phyloP scores from a whole-genome alignment of 2,113 vertebrate species.

The Melanotaenia duboulayi region DNA sequence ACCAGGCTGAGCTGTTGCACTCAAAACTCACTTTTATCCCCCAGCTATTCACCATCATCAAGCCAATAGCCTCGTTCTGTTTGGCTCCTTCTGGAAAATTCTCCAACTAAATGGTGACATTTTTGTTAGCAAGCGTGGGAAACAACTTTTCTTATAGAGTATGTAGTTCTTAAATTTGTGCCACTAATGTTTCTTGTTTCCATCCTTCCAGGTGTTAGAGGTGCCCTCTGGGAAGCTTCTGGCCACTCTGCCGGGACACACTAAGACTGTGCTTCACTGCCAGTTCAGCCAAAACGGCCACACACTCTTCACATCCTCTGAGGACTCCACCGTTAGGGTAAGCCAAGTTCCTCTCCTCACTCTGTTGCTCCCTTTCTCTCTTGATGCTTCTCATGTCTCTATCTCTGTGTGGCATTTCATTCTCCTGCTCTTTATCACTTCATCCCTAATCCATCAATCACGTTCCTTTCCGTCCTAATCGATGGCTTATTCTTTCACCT shows the following conservation, averaged over 20 bases:
- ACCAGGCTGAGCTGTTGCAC: too few species aligned
- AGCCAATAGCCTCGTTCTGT: too few species aligned
- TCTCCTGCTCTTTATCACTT: conserved; percentile 25
- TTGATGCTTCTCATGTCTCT: neutral
- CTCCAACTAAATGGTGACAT: too few species aligned
- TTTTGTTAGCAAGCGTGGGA: too few species aligned
- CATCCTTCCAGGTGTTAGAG: conserved; percentile 85
- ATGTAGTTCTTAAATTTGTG: neutral
- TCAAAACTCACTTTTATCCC: too few species aligned
- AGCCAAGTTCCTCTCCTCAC: conserved; percentile 63
- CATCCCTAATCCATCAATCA: conserved; percentile 4
- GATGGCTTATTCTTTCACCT: conserved; percentile 27
- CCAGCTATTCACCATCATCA: too few species aligned
- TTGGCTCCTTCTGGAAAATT: too few species aligned
- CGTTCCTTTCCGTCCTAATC: conserved; percentile 26
- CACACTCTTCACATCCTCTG: conserved; percentile 89
- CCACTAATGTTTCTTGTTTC: conserved; percentile 9
- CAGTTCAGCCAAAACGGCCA: conserved; percentile 85
- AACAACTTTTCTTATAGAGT: too few species aligned
- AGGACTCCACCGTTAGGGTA: conserved; percentile 90
- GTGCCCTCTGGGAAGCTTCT: conserved; percentile 84
- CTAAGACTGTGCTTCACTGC: conserved; percentile 86
- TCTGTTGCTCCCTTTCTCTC: neutral
- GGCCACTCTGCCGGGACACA: conserved; percentile 81
- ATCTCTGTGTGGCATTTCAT: conserved; percentile 1